Base-by-base conservation (phyloP, 2,113 vertebrate species). In the Pygoscelis antarcticus region DNA sequence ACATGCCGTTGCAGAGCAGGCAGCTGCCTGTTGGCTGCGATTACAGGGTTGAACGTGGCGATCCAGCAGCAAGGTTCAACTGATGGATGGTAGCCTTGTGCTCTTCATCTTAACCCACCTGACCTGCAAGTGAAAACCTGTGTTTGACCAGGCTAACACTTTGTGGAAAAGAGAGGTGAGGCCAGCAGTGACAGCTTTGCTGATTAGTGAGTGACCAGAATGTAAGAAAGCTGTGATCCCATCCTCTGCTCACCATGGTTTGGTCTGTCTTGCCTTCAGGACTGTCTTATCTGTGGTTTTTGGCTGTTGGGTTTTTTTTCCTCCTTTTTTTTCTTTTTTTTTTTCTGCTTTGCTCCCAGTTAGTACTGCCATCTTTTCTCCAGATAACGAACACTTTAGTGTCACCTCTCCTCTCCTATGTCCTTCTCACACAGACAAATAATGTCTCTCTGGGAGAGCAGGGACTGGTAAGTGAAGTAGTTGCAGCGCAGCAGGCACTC, bases 1-100 rank as follows among this genome's bases (percentile, higher is more conserved):
- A 27, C 4, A 2, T 4, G 15, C 17, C 0, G 4, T 2, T 25
- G 62, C 30, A 38, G 78, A 29, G 78, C 61, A 61, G 80, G 88
- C 78, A 72, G 46, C 89, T 65, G 55, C 19, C 36, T 47, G 16
- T 18, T 29, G 38, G 22, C 57, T 54, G 54, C 1, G 3, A 26
- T 42, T 25, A 9, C 14, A 32, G n/a, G 81, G 58, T 2, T 60
- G 71, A 46, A 22, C 0, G 2, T 7, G 49, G 21, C 2, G 7
- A 68, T 52, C 34, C 75, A 75, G 87, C 38, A 64, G 71, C n/a
- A 38, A 64, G 29, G 38, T 27, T 72, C 76, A 80, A 15, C 57
- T 72, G 58, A n/a, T 15, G 29, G 17, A n/a, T 60, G 87, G 32
- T 3, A 26, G 21, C 49, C 16, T 69, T 19, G 22, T 21, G 68